Percentiles rank a stretch among this genome's conserved stretches.
Conservation (phyloP, 2,113 vertebrate species). For the Apodemus sylvaticus region DNA sequence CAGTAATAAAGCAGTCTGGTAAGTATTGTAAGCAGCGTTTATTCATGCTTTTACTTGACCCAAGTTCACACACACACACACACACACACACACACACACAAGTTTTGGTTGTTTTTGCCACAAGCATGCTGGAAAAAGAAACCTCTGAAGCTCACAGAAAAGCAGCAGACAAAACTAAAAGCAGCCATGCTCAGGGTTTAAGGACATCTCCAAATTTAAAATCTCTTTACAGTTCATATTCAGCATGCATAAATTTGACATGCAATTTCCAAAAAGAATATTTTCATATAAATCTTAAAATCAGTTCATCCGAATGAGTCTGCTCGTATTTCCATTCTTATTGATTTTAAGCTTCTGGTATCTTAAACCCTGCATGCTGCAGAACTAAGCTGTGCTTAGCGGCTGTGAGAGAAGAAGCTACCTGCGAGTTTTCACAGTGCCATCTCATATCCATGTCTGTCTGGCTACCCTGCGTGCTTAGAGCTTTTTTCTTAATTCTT, state of each 20-base stretch:
- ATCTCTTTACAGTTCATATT: slow-evolving; percentile 77
- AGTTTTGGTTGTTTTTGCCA: slow-evolving; percentile 66
- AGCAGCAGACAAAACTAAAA: slow-evolving; percentile 82
- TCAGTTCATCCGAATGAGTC: slow-evolving; percentile 81
- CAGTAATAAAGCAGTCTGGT: slow-evolving; percentile 83
- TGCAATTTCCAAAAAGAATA: slow-evolving; percentile 86
- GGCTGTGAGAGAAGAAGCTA: slow-evolving; percentile 92
- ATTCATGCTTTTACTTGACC: slow-evolving; percentile 86
- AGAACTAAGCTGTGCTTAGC: slow-evolving; percentile 89
- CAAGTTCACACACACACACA: slow-evolving; percentile 67
- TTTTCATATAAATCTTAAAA: slow-evolving; percentile 76
- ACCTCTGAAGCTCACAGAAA: slow-evolving; percentile 74
- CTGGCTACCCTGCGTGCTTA: slow-evolving; percentile 95
- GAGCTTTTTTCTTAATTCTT: slow-evolving; percentile 89
- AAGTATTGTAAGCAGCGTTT: slow-evolving; percentile 85
- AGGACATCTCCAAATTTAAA: slow-evolving; percentile 80
- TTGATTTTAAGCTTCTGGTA: slow-evolving; percentile 82
- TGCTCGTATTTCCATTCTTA: slow-evolving; percentile 74
- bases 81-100: slow-evolving; percentile 22
- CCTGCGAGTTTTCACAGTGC: slow-evolving; percentile 97
- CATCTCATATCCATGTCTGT: slow-evolving; percentile 98
- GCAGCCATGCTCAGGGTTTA: slow-evolving; percentile 85
- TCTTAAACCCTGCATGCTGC: slow-evolving; percentile 91
- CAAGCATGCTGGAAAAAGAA: slow-evolving; percentile 80
- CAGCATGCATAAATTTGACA: slow-evolving; percentile 86